Base-by-base conservation (phyloP, 2,797 vertebrate genomes). In the Loriculus beryllinus region DNA sequence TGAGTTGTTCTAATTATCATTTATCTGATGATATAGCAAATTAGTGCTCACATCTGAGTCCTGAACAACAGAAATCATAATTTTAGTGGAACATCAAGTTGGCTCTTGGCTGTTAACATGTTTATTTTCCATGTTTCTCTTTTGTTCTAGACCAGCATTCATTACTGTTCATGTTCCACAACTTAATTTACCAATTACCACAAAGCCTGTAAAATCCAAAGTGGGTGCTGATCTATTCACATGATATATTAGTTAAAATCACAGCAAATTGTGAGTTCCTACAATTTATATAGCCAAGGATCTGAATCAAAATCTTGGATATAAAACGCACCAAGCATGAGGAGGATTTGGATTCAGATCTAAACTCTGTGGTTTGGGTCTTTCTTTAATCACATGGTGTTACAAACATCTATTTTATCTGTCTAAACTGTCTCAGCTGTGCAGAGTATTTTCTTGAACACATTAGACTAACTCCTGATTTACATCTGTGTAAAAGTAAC, bases 341-440 rank as follows among this genome's bases (percentile, higher is more conserved):
- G 82, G 42, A 96, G 40, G 65, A 56, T 87, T 96, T 96, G 93
- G 86, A 93, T 86, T 89, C 25, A 72, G 79, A 93, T 94, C 72
- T 91, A 45, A 94, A 94, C 69, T 69, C 57, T 86, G 91, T 93
- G 94, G 93, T 92, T 90, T 93, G 54, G 37, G 54, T 77, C 87
- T 92, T 94, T 89, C 84, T 94, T 96, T 95, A 94, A 93, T 96
- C 95, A 96, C 86, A 88, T 94, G 86, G 79, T 95, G 84, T 91
- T 94, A 85, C 72, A 86, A 94, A 92, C 82, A 91, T 95, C 76
- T 88, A 81, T 95, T 95, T 95, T 69, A 68, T 96, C 79, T 88
- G 67, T 93, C 74, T 96, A 96, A 97, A 79, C 89, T 93, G 72
- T 94, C 89, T 91, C 95, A 95, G 92, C 93, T 97, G 94, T 91